These are phyloP conservation scores for Nothoprocta perdicaria DNA, from an alignment of 2,113 vertebrate genomes.

Conservation along the genomic window DNA sequence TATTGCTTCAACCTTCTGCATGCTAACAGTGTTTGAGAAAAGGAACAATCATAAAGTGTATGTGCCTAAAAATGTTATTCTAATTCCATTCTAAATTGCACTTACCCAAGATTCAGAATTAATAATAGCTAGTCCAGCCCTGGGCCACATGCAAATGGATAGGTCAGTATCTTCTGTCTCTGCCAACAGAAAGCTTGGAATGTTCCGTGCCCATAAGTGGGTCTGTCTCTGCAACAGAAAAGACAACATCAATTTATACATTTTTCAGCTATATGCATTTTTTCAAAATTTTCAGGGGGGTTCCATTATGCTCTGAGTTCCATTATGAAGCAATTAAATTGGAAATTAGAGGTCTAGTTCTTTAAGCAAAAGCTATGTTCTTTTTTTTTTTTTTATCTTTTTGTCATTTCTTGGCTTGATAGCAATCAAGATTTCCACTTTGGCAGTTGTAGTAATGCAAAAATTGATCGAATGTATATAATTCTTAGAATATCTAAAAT, in stretches of 20 bases:
- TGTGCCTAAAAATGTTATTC: not conserved
- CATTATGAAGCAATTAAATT: not conserved
- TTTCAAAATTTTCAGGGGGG: not conserved
- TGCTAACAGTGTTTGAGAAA: not conserved
- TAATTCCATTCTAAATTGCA: not conserved
- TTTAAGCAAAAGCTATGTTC: not conserved
- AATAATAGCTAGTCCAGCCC: not conserved
- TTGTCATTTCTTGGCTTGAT: not conserved
- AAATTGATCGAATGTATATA: not conserved
- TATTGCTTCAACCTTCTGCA: not conserved
- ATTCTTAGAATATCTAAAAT: not conserved
- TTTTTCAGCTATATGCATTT: not conserved
- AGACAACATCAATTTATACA: not conserved
- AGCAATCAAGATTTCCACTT: not conserved
- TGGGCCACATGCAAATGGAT: rapidly evolving
- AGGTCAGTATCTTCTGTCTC: not conserved
- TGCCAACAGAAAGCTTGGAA: not conserved
- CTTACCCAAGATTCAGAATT: not conserved
- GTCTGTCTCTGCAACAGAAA: not conserved
- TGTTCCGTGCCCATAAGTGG: not conserved
- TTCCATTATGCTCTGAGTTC: not conserved
- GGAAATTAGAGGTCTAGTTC: not conserved
- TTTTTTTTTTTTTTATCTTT: not conserved
- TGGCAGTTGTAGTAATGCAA: not conserved
- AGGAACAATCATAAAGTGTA: not conserved